Conservation (phyloP, 2,888 invertebrate genomes). For the Coelopa pilipes region DNA sequence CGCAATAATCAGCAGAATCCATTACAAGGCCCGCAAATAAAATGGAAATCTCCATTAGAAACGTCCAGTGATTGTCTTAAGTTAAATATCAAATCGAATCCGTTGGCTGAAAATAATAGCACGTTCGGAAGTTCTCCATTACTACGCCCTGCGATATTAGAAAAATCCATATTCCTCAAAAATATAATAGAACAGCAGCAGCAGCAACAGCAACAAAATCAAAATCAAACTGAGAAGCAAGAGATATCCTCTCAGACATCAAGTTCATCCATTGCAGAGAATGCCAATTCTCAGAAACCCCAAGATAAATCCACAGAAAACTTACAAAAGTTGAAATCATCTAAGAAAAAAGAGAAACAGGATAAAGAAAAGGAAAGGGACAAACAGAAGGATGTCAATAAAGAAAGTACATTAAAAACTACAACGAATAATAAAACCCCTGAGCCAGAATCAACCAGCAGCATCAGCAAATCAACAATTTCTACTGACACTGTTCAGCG, state of each 20-base stretch:
- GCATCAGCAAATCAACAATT: too few relatives aligned
- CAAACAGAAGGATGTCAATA: conserved; percentile 46
- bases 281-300: conserved; percentile 24
- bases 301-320: conserved; percentile 35
- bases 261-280: too few relatives aligned
- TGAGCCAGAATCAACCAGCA: not conserved
- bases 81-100: conserved; percentile 56
- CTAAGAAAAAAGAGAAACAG: conserved; percentile 45
- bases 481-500: conserved; percentile 24
- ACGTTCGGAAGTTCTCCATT: conserved; percentile 63
- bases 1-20: conserved; percentile 24
- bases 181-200: conserved; percentile 44
- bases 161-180: conserved; percentile 61
- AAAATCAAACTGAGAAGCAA: conserved; percentile 10
- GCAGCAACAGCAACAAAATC: conserved; percentile 39
- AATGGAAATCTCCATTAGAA: conserved; percentile 57
- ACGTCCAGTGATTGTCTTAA: conserved; percentile 42
- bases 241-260: conserved; percentile 6
- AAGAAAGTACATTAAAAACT: not conserved
- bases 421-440: conserved; percentile 1
- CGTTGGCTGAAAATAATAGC: conserved; percentile 60
- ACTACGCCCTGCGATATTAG: conserved; percentile 61
- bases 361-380: conserved; percentile 50
- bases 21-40: conserved; percentile 45
- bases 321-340: not conserved